phyloP scores from a whole-genome alignment of 2,113 vertebrate species.

The Stercorarius parasiticus region DNA sequence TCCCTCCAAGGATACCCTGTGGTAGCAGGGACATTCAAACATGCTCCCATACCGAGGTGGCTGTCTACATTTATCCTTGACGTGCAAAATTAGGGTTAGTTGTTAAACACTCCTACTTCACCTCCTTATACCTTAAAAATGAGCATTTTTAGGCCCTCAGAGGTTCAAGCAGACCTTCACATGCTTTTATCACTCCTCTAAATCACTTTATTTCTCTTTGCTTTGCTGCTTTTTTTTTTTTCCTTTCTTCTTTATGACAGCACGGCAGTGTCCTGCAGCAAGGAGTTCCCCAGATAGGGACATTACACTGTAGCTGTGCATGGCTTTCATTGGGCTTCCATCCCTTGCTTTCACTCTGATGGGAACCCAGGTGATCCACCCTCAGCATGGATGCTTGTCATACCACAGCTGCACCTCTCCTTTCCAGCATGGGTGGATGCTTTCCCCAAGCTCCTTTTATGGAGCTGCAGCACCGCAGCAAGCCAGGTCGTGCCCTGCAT shows the following conservation, averaged over 20 bases:
- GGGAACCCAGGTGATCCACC: background rate
- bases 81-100: background rate
- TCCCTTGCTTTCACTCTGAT: background rate
- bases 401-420: background rate
- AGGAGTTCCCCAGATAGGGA: background rate
- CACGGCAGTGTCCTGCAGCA: background rate
- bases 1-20: background rate
- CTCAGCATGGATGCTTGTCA: background rate
- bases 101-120: background rate
- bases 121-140: background rate
- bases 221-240: fast-evolving
- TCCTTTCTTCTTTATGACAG: background rate
- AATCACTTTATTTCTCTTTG: background rate
- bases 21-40: background rate
- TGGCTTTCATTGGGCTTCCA: fast-evolving
- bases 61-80: background rate
- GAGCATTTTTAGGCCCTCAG: background rate
- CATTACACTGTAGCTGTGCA: fast-evolving
- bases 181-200: background rate
- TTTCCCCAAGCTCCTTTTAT: background rate
- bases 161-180: background rate
- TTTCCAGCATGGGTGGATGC: background rate
- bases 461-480: background rate
- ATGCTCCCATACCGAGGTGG: background rate
- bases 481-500: background rate